Evolutionary conservation across 2,113 vertebrate genomes (phyloP).

Genomic region (Actinemys pallida): DNA sequence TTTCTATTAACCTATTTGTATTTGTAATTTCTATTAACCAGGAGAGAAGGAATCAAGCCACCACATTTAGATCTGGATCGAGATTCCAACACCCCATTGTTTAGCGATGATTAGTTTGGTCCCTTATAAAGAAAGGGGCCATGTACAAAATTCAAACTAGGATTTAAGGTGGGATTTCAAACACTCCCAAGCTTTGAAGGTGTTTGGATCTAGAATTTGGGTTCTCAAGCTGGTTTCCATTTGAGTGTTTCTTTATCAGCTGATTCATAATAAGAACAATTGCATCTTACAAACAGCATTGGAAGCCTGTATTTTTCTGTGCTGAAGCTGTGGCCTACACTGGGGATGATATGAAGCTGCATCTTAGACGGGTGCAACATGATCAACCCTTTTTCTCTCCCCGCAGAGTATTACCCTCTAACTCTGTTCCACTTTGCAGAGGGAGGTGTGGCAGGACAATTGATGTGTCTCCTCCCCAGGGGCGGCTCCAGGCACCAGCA

Average conservation of each 20-base stretch:
- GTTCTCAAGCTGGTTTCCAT: background rate
- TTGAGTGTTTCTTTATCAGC: background rate
- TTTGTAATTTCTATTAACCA: background rate
- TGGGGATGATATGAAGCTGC: background rate
- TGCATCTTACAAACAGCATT: background rate
- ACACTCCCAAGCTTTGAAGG: background rate
- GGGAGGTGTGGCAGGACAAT: background rate
- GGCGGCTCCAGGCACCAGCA: too few species aligned
- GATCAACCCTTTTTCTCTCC: background rate
- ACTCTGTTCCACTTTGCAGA: background rate
- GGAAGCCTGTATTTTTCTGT: background rate
- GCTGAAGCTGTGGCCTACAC: background rate
- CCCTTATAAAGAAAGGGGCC: background rate
- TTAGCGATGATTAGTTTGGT: rapidly evolving
- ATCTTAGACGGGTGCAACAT: background rate
- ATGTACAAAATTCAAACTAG: rapidly evolving
- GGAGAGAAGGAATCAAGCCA: background rate
- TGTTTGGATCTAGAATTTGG: background rate
- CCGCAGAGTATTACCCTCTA: background rate
- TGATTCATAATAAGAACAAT: background rate
- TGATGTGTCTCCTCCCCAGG: background rate
- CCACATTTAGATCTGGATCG: background rate
- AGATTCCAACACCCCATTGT: rapidly evolving
- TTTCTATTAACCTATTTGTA: background rate
- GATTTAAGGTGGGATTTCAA: background rate